phyloP scores from a whole-genome alignment of 2,113 vertebrate genomes.

The Falcunculus frontatus region DNA sequence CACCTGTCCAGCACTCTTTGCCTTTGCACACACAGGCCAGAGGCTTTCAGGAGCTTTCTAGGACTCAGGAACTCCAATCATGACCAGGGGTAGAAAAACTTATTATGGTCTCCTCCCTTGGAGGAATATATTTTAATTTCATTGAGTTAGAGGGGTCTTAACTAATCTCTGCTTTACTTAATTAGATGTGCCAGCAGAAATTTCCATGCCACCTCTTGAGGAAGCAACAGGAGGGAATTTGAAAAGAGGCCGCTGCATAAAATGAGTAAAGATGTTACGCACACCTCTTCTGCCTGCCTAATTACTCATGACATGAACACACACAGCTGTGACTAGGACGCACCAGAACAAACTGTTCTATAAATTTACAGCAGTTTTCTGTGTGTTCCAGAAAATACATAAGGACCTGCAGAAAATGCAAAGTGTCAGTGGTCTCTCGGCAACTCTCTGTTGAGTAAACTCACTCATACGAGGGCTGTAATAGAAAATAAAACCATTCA shows the following conservation, averaged over 20 bases:
- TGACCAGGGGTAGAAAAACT: not conserved
- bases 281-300: not conserved
- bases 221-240: not conserved
- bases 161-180: not conserved
- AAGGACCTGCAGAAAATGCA: not conserved
- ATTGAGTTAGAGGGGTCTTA: not conserved
- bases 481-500: not conserved
- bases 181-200: not conserved
- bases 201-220: not conserved
- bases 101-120: not conserved
- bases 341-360: not conserved
- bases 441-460: not conserved
- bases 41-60: not conserved
- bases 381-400: not conserved
- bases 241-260: not conserved
- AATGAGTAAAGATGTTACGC: not conserved
- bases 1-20: not conserved
- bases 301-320: slow-evolving; percentile 3
- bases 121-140: not conserved
- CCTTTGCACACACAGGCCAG: not conserved
- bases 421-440: not conserved
- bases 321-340: not conserved
- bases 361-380: not conserved
- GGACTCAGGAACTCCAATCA: not conserved
- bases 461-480: not conserved